Evolutionary conservation across 2,113 vertebrate genomes (phyloP).

Genomic region (rat (Rattus norvegicus)): DNA sequence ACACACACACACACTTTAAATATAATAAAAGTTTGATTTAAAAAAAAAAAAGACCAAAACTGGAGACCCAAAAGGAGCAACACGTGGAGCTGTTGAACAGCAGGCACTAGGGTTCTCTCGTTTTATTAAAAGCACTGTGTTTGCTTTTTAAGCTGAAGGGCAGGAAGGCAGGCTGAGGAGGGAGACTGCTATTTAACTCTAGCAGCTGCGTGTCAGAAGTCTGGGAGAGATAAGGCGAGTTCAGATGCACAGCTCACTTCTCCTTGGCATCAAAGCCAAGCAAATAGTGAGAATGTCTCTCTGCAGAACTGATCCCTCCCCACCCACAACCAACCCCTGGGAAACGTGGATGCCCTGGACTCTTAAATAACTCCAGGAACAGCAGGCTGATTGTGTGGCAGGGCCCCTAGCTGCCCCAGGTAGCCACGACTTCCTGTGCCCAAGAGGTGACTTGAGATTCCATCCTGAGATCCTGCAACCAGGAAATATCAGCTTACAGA

Average conservation of each 20-base stretch:
- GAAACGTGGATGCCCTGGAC: slow-evolving; percentile 57
- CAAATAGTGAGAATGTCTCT: slow-evolving; percentile 55
- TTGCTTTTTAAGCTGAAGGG: not conserved
- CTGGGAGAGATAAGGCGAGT: slow-evolving; percentile 57
- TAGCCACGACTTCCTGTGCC: slow-evolving; percentile 82
- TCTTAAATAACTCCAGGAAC: slow-evolving; percentile 80
- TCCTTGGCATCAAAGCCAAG: slow-evolving; percentile 57
- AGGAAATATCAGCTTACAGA: slow-evolving; percentile 84
- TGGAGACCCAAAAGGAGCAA: not conserved
- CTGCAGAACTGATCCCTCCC: slow-evolving; percentile 48
- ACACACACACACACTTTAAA: not conserved
- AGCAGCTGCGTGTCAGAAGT: slow-evolving; percentile 27
- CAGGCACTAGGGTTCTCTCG: not conserved
- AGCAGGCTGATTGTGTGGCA: slow-evolving; percentile 81
- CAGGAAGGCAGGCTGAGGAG: not conserved
- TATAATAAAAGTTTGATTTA: not conserved
- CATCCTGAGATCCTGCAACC: slow-evolving; percentile 67
- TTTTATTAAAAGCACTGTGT: not conserved
- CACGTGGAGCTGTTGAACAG: rapidly evolving
- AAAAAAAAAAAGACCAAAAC: not conserved
- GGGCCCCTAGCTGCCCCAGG: slow-evolving; percentile 69
- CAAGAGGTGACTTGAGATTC: slow-evolving; percentile 76
- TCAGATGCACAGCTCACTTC: slow-evolving; percentile 37
- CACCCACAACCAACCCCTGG: slow-evolving; percentile 55
- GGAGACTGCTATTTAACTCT: not conserved